phyloP scores from a whole-genome alignment of 2,797 vertebrate species.

The Spheniscus humboldti region DNA sequence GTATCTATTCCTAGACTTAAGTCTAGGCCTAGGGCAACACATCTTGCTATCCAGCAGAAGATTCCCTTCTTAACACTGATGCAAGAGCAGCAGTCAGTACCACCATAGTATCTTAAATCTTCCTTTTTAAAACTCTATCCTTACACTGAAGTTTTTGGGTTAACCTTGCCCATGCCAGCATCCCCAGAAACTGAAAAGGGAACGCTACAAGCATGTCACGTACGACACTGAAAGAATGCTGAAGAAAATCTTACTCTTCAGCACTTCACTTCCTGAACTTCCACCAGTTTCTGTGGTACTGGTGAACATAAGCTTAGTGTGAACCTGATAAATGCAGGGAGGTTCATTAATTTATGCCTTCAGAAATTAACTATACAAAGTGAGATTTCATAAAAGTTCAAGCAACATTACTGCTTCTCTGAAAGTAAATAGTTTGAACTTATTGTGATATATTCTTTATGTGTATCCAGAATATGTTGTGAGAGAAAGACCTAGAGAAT shows the following conservation, averaged over 20 bases:
- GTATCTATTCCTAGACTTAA: neutral
- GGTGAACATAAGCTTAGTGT: neutral
- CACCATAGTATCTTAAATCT: neutral
- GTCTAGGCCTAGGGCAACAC: neutral
- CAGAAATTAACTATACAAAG: neutral
- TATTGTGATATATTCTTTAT: neutral
- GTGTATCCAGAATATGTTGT: neutral
- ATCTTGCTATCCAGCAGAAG: neutral
- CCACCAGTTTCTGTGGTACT: neutral
- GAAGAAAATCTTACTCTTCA: neutral
- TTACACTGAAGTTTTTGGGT: neutral
- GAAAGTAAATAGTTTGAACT: neutral
- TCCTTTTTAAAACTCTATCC: neutral
- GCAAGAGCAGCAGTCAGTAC: neutral
- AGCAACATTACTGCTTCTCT: neutral
- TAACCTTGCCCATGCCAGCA: neutral
- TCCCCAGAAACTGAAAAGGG: neutral
- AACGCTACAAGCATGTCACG: neutral
- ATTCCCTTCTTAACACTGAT: neutral
- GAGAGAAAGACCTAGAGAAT: neutral
- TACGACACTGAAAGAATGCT: neutral
- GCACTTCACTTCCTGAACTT: neutral
- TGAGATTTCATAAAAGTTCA: neutral
- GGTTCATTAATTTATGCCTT: neutral
- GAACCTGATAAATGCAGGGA: neutral